Conservation (phyloP, 2,888 invertebrate species). For the Aradus depressus region DNA sequence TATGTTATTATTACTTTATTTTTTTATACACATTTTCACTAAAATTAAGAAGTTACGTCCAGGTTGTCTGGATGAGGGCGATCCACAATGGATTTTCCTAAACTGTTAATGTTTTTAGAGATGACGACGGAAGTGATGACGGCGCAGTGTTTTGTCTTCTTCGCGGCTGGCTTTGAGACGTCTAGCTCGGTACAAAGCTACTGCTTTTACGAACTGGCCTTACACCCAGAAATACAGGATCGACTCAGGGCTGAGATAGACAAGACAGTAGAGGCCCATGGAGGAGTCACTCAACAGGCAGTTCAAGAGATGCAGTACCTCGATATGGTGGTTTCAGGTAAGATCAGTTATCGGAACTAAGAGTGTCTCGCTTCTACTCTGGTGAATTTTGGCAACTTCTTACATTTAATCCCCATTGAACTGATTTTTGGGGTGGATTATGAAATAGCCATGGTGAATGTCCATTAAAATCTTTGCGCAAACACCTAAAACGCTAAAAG, state of each 20-base stretch:
- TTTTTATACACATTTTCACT: too few species aligned
- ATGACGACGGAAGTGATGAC: constrained; percentile 40
- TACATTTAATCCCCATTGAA: too few species aligned
- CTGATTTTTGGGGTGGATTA: too few species aligned
- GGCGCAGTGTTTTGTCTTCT: constrained; percentile 42
- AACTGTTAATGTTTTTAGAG: constrained; percentile 36
- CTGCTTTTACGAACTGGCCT: constrained; percentile 45
- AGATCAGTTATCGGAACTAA: background rate
- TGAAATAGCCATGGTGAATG: too few species aligned
- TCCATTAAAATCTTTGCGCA: too few species aligned
- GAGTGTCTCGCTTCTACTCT: too few species aligned
- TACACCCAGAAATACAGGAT: constrained; percentile 41
- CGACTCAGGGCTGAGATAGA: constrained; percentile 42
- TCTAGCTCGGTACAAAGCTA: constrained; percentile 47
- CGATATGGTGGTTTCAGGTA: constrained; percentile 44
- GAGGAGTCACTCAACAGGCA: constrained; percentile 41
- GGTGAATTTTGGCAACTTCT: too few species aligned
- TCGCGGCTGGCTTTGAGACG: constrained; percentile 44
- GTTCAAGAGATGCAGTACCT: constrained; percentile 44
- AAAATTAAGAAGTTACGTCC: too few species aligned
- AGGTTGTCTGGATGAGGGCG: too few species aligned
- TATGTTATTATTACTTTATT: too few species aligned
- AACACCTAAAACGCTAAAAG: too few species aligned
- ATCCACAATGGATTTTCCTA: too few species aligned
- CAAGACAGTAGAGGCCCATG: constrained; percentile 36